Base-by-base conservation (phyloP, 2,797 vertebrate genomes). In the Melanotaenia parkinsoni region DNA sequence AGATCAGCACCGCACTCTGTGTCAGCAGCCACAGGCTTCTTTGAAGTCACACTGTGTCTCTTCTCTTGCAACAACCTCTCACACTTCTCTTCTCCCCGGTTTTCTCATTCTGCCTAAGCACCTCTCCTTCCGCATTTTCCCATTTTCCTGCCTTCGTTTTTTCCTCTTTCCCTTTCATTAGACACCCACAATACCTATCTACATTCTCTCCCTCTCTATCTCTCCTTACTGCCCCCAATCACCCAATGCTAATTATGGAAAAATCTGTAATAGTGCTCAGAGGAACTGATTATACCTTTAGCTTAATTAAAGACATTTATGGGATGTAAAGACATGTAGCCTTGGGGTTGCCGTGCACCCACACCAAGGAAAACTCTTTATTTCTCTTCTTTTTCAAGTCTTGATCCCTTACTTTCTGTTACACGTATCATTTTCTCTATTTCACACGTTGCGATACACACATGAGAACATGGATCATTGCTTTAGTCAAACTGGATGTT, bases 221-320 rank as follows among this genome's bases (percentile, higher is more conserved):
- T 87, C 72, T 89, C 80, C 62, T 72, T 54, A 43, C 70, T 86
- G 67, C 87, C 90, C 87, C 89, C 89, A 72, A 86, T 85, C 86
- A 89, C 92, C 88, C 89, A 89, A 77, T 91, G 91, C 91, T 95
- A 94, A 95, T 95, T 94, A 94, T 91, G 83, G 88, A 93, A 86
- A 89, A 91, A 90, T 92, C 88, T 89, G 88, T 91, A 93, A 89
- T 91, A 85, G 90, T 81, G 91, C 92, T 94, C 93, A 83, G 90
- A 93, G 91, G 93, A 89, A 74, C 88, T 88, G 92, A 94, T 94
- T 94, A 93, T 91, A 94, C 91, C 91, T 92, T 94, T 91, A 91
- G 92, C 88, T 94, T 95, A 95, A 95, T 95, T 95, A 94, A 95
- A 94, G 91, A 92, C 92, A 87, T 94, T 93, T 92, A 93, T 84